Evolutionary conservation across 2,113 vertebrate species (phyloP).

Genomic region (Theristicus caerulescens): DNA sequence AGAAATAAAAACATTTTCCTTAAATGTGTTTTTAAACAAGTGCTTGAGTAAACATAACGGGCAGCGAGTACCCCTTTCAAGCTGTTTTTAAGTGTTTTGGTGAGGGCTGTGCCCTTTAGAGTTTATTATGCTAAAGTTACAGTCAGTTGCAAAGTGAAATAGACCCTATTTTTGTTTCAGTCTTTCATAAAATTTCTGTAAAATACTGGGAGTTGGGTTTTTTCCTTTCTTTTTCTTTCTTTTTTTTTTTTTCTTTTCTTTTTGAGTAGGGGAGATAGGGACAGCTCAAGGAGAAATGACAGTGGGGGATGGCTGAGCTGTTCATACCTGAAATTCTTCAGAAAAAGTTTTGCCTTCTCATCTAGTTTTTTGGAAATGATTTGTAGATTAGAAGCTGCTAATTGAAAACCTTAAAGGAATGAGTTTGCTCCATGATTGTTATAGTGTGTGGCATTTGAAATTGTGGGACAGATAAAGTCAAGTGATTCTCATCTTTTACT

Average conservation of each 20-base stretch:
- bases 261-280: neutral
- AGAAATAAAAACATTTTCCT: conserved; percentile 70
- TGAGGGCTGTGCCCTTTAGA: neutral
- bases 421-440: neutral
- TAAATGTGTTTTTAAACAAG: conserved; percentile 74
- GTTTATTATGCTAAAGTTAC: conserved; percentile 19
- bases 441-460: neutral
- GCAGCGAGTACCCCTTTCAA: conserved; percentile 19
- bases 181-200: neutral
- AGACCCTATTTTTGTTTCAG: neutral
- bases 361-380: neutral
- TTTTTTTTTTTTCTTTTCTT: fast-evolving
- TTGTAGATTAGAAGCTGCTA: conserved; percentile 39
- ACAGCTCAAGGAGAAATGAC: neutral
- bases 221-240: fast-evolving
- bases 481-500: neutral
- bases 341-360: neutral
- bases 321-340: conserved; percentile 76
- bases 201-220: neutral
- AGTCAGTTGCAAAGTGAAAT: neutral
- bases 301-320: neutral
- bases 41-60: conserved; percentile 68
- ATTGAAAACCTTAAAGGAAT: neutral
- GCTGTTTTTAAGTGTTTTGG: conserved; percentile 44
- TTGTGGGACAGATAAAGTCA: neutral